A percentile compares a stretch with the other conserved stretches of the same genome.
phyloP scores from a whole-genome alignment of 2,113 vertebrate species.

The Coptodon rendalli region DNA sequence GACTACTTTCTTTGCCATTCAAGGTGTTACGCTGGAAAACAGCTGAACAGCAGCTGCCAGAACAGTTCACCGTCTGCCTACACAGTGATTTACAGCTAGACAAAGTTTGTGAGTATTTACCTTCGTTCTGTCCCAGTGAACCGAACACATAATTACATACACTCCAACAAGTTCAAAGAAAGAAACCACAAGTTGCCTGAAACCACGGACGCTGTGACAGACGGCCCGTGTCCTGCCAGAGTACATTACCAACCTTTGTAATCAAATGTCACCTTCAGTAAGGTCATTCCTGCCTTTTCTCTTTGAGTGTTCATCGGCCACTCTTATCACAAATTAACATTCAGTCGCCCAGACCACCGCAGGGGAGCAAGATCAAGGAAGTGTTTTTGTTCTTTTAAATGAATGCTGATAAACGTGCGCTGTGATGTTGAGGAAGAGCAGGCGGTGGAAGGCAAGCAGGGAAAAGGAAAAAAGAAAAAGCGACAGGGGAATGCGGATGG shows the following conservation, averaged over 20 bases:
- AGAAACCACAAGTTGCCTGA: background rate
- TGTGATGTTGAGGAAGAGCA: background rate
- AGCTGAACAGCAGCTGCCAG: background rate
- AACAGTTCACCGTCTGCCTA: background rate
- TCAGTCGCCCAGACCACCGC: background rate
- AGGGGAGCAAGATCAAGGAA: background rate
- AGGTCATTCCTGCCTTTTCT: background rate
- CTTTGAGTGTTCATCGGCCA: background rate
- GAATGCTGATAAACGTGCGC: background rate
- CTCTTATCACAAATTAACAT: constrained; percentile 26
- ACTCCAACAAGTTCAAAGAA: background rate
- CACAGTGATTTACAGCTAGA: background rate
- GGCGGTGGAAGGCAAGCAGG: background rate
- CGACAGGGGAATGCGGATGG: background rate
- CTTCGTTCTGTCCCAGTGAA: background rate
- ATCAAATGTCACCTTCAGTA: constrained; percentile 27
- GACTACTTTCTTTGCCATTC: background rate
- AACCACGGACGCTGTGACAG: background rate
- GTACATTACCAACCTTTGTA: background rate
- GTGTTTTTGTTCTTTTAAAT: background rate
- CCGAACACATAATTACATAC: background rate
- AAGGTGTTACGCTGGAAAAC: background rate
- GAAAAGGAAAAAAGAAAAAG: background rate
- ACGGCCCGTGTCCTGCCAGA: background rate
- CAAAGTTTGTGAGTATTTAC: background rate